Conservation (phyloP, 2,797 vertebrate genomes). For the Dipus sagitta region DNA sequence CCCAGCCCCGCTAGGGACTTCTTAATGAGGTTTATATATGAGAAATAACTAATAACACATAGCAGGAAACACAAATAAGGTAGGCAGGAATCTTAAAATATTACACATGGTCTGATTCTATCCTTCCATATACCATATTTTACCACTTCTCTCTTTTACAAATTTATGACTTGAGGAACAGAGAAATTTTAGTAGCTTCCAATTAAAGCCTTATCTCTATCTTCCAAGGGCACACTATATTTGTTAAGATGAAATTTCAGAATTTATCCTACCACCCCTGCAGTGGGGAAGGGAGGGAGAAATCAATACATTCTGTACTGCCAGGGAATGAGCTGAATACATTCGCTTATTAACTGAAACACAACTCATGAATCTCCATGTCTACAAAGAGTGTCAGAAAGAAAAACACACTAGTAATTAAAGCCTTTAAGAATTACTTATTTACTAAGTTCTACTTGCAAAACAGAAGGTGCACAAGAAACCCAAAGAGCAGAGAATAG, state of each 20-base stretch:
- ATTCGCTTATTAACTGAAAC: neutral
- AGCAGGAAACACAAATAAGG: neutral
- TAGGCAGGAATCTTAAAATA: neutral
- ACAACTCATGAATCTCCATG: neutral
- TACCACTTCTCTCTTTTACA: neutral
- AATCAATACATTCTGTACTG: neutral
- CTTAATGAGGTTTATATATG: neutral
- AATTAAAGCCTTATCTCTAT: neutral
- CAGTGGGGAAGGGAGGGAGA: no score
- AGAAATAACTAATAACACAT: neutral
- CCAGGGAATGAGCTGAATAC: neutral
- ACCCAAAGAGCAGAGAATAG: neutral
- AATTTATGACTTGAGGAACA: constrained; percentile 16
- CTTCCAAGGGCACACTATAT: neutral
- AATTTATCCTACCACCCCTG: neutral
- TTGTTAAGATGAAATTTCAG: constrained; percentile 36
- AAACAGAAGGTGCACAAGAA: constrained; percentile 4
- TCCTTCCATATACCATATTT: neutral
- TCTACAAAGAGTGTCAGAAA: constrained; percentile 28
- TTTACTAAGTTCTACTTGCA: constrained; percentile 29
- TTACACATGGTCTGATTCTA: neutral
- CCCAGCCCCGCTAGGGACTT: neutral
- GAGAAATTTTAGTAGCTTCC: neutral
- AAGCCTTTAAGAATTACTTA: neutral
- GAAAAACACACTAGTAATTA: neutral